A percentile compares a stretch with the other conserved stretches of the same genome.
These are phyloP conservation scores for Vulpes vulpes DNA, from an alignment of 2,113 vertebrate species.

Conservation along the genomic window DNA sequence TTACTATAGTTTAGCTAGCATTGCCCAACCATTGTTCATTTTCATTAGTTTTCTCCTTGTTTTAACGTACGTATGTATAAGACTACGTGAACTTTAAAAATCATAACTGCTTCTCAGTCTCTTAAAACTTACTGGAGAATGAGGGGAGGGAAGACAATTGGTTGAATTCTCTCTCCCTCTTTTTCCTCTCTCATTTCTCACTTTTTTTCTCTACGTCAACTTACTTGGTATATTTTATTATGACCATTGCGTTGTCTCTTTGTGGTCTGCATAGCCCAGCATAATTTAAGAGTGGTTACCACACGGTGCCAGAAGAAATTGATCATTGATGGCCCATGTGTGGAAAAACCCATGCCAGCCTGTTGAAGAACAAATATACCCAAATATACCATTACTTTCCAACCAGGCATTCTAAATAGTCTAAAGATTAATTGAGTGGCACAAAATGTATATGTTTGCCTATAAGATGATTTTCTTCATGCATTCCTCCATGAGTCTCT, in stretches of 20 bases:
- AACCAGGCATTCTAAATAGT: background rate
- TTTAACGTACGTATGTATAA: background rate
- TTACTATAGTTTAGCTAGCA: background rate
- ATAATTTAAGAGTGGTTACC: background rate
- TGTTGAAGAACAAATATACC: background rate
- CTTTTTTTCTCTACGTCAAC: background rate
- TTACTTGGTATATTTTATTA: background rate
- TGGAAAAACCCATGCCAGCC: background rate
- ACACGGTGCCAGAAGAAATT: background rate
- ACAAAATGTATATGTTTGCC: background rate
- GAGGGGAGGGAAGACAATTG: background rate
- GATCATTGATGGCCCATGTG: background rate
- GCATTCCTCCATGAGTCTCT: background rate
- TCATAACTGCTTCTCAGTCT: background rate
- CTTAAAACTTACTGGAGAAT: background rate
- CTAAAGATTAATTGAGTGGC: background rate
- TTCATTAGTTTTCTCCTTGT: background rate
- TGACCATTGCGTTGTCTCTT: background rate
- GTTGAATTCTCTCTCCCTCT: background rate
- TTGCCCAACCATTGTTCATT: background rate
- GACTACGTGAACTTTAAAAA: background rate
- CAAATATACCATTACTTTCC: background rate
- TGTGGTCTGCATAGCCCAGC: background rate
- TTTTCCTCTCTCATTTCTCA: background rate
- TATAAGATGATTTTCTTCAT: background rate